phyloP scores from a whole-genome alignment of 2,797 vertebrate species.

The Semotilus atromaculatus region DNA sequence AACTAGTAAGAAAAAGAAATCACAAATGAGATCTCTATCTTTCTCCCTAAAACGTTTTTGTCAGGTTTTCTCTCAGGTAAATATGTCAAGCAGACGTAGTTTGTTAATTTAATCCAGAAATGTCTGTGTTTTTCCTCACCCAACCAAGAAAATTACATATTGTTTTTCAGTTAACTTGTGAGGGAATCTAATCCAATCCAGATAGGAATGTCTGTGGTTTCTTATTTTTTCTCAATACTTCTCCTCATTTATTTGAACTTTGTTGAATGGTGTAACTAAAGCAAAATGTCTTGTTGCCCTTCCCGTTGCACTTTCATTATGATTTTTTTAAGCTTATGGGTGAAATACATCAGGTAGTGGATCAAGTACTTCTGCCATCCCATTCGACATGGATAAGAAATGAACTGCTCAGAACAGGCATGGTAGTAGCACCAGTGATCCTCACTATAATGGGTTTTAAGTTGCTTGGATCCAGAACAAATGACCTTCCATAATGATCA shows the following conservation, averaged over 20 bases:
- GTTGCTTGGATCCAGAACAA: not conserved
- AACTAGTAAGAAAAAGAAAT: not conserved
- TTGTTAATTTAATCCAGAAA: not conserved
- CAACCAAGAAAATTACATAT: not conserved
- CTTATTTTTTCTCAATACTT: not conserved
- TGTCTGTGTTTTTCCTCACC: not conserved
- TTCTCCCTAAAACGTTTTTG: not conserved
- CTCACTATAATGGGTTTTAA: not conserved
- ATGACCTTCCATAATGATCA: not conserved
- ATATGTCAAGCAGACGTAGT: not conserved
- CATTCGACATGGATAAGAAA: not conserved
- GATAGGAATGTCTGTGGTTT: not conserved
- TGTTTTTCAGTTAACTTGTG: not conserved
- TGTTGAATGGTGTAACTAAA: not conserved
- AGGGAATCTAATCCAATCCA: not conserved
- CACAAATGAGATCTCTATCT: conserved; percentile 16
- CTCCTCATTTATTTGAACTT: not conserved
- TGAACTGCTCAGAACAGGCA: not conserved
- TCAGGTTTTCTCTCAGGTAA: not conserved
- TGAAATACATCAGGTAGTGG: not conserved
- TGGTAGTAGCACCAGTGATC: not conserved
- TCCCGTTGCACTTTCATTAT: not conserved
- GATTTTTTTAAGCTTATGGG: not conserved
- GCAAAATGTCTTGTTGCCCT: not conserved
- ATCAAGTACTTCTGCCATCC: not conserved